phyloP scores from a whole-genome alignment of 2,113 vertebrate species.

The Candoia aspera region DNA sequence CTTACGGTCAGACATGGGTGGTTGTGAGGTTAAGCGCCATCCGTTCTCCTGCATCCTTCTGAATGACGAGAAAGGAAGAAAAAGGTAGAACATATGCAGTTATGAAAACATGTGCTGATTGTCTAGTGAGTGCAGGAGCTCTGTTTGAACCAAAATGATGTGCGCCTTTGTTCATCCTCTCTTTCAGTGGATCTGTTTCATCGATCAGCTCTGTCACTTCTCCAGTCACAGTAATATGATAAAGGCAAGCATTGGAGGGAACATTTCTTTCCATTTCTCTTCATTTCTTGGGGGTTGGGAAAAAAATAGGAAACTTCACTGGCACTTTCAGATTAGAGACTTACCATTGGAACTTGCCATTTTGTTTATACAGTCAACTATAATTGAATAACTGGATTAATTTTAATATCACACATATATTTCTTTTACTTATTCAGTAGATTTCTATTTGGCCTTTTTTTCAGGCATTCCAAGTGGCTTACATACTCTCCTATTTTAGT shows the following conservation, averaged over 20 bases:
- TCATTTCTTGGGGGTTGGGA: neutral
- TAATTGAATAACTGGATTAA: neutral
- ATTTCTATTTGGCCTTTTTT: neutral
- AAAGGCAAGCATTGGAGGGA: neutral
- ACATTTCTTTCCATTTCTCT: neutral
- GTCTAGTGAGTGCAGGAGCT: no score
- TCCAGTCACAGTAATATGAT: neutral
- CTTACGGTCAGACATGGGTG: neutral
- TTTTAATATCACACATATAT: neutral
- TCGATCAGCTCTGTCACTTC: neutral
- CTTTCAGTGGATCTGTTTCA: neutral
- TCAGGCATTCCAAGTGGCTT: neutral
- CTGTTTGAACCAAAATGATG: neutral
- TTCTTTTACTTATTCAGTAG: neutral
- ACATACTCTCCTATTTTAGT: neutral
- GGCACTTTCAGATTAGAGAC: neutral
- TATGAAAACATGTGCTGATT: neutral
- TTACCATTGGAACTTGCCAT: slow-evolving; percentile 5
- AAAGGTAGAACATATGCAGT: neutral
- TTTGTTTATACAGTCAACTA: neutral
- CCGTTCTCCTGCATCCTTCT: neutral
- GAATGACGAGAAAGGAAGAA: neutral
- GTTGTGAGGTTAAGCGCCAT: neutral
- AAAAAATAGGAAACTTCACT: neutral
- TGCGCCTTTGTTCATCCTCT: neutral